A percentile compares a stretch with the other conserved stretches of the same genome.
Evolutionary conservation across 1,140 invertebrate species (phyloP).

Genomic region (Asbolus verrucosus): DNA sequence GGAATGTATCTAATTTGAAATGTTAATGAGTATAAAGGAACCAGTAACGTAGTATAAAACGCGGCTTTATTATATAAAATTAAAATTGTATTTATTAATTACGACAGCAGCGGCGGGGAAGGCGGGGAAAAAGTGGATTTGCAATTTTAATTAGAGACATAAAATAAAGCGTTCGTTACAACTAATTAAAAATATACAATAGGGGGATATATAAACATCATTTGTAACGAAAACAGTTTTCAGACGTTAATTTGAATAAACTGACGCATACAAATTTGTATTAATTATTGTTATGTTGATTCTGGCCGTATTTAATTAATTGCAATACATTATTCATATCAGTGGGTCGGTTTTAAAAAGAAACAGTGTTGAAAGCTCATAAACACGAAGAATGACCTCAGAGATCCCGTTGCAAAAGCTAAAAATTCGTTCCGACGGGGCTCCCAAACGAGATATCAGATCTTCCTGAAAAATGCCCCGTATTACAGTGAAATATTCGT

Average conservation of each 20-base stretch:
- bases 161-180: slow-evolving; percentile 40
- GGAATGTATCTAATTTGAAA: slow-evolving; percentile 24
- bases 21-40: slow-evolving; percentile 6
- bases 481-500: slow-evolving; percentile 17
- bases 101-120: not conserved
- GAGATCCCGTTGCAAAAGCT: slow-evolving; percentile 5
- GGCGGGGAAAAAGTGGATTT: not conserved
- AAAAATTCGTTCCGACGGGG: no score
- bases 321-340: slow-evolving; percentile 46
- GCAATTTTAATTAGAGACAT: slow-evolving; percentile 36
- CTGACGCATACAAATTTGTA: slow-evolving; percentile 51
- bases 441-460: slow-evolving; percentile 25
- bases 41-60: not conserved
- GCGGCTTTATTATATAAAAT: slow-evolving; percentile 1
- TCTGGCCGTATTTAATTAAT: slow-evolving; percentile 47
- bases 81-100: slow-evolving; percentile 19
- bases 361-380: slow-evolving; percentile 44
- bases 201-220: slow-evolving; percentile 32
- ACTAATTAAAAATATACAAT: slow-evolving; percentile 46
- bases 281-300: slow-evolving; percentile 49
- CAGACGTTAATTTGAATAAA: slow-evolving; percentile 40
- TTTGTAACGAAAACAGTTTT: slow-evolving; percentile 32
- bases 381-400: slow-evolving; percentile 14
- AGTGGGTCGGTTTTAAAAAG: not conserved
- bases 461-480: slow-evolving; percentile 12